phyloP scores from a whole-genome alignment of 2,113 vertebrate genomes.

The Sebastes fasciatus region DNA sequence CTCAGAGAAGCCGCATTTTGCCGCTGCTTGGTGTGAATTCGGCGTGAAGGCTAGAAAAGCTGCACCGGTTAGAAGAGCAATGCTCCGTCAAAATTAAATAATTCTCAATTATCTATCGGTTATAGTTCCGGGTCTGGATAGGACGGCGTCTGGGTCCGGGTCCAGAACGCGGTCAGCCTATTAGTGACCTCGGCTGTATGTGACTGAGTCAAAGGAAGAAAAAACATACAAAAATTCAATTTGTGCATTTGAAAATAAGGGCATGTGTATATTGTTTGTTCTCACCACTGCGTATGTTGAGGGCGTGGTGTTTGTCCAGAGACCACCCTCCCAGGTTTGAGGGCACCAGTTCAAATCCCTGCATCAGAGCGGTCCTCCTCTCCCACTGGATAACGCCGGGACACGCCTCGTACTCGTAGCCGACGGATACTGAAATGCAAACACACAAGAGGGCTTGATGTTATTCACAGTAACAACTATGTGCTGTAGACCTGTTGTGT shows the following conservation, averaged over 20 bases:
- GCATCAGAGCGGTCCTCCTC: conserved; percentile 92
- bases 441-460: conserved; percentile 14
- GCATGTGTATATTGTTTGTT: neutral
- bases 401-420: conserved; percentile 96
- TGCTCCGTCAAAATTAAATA: too few species aligned
- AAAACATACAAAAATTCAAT: neutral
- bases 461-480: neutral
- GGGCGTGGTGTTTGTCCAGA: conserved; percentile 95
- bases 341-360: conserved; percentile 96
- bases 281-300: conserved; percentile 97
- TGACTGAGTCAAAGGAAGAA: neutral
- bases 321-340: conserved; percentile 98
- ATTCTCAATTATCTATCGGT: too few species aligned
- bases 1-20: too few species aligned
- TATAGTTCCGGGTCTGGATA: too few species aligned
- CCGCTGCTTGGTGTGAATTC: too few species aligned
- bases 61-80: too few species aligned
- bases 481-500: neutral
- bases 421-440: conserved; percentile 91
- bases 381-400: conserved; percentile 95
- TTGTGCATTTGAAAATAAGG: conserved; percentile 4
- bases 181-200: neutral
- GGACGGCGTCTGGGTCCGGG: too few species aligned
- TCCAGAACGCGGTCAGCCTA: too few species aligned
- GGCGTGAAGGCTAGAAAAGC: too few species aligned